Conservation (phyloP, 2,888 invertebrate genomes). For the Spisula solida region DNA sequence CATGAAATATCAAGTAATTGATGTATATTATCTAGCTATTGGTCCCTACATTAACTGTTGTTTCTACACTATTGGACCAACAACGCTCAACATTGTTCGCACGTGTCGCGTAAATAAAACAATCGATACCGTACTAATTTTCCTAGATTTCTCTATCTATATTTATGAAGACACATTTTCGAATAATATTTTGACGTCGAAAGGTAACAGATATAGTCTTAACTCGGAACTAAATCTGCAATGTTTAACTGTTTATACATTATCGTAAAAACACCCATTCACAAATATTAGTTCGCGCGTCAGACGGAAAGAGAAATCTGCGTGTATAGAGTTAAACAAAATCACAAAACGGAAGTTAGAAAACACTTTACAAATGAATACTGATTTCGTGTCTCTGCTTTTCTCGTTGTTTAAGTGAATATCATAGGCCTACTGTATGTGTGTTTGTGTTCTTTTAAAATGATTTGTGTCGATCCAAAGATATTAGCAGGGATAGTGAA, state of each 20-base stretch:
- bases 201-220: not conserved
- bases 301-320: not conserved
- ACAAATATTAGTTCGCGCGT: not conserved
- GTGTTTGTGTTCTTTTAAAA: not conserved
- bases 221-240: not conserved
- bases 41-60: not conserved
- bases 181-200: not conserved
- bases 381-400: not conserved
- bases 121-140: not conserved
- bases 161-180: conserved; percentile 3
- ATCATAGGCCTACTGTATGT: not conserved
- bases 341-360: not conserved
- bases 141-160: not conserved
- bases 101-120: not conserved
- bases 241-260: not conserved
- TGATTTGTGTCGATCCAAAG: not conserved
- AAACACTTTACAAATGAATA: not conserved
- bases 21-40: not conserved
- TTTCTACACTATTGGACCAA: not conserved
- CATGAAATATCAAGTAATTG: not conserved
- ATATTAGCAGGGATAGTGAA: not conserved
- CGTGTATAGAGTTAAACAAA: not conserved
- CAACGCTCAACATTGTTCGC: not conserved
- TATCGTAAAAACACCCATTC: not conserved
- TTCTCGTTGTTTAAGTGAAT: not conserved